phyloP scores from a whole-genome alignment of 2,888 invertebrate genomes.

The Caenorhabditis drosophilae region DNA sequence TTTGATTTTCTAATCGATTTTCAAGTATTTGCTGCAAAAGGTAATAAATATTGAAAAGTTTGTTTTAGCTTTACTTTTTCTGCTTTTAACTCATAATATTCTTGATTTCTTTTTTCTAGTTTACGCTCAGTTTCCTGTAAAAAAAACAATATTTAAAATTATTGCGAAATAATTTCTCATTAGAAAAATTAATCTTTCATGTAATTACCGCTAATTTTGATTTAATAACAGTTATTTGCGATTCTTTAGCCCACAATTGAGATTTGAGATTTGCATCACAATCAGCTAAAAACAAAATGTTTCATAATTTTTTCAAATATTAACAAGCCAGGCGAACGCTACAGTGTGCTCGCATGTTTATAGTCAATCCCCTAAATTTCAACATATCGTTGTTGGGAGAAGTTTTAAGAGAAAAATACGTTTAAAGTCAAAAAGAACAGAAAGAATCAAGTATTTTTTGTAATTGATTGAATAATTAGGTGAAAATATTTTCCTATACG shows the following conservation, averaged over 20 bases:
- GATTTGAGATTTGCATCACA: constrained; percentile 28
- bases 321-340: too few relatives aligned
- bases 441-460: too few relatives aligned
- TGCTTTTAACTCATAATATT: constrained; percentile 49
- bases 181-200: neutral
- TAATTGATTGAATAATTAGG: too few relatives aligned
- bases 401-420: too few relatives aligned
- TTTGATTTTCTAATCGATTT: constrained; percentile 35
- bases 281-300: constrained; percentile 18
- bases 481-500: too few relatives aligned
- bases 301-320: neutral
- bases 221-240: constrained; percentile 48
- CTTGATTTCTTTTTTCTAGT: constrained; percentile 46
- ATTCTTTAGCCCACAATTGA: constrained; percentile 52
- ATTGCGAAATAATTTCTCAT: neutral
- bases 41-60: too few relatives aligned
- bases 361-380: too few relatives aligned
- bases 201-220: constrained; percentile 31
- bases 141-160: neutral
- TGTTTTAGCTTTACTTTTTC: too few relatives aligned
- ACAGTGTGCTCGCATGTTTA: too few relatives aligned
- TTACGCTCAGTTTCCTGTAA: constrained; percentile 45
- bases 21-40: constrained; percentile 70
- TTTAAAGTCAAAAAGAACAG: too few relatives aligned
- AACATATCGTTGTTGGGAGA: neutral